A percentile compares a stretch with the other conserved stretches of the same genome.
phyloP scores from a whole-genome alignment of 2,888 invertebrate species.

The Resseliella maxima region DNA sequence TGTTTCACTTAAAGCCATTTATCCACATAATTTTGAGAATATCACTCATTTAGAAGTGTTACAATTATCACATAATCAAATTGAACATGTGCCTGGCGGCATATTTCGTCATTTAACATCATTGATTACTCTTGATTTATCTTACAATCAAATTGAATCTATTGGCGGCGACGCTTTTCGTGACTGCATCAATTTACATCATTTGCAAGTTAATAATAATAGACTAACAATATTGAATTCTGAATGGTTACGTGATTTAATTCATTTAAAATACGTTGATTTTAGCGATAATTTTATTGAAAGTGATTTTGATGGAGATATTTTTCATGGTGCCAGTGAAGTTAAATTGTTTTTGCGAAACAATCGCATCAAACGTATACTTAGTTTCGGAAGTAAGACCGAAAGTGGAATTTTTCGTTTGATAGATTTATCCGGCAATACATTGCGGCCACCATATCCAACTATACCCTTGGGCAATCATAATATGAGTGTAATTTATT shows the following conservation, averaged over 20 bases:
- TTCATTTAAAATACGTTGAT: not conserved
- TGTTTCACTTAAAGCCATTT: conserved; percentile 9
- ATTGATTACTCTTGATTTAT: conserved; percentile 13
- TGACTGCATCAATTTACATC: not conserved
- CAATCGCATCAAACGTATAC: conserved; percentile 16
- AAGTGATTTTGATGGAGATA: conserved; percentile 54
- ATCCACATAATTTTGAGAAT: conserved; percentile 49
- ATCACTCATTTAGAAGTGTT: conserved; percentile 18
- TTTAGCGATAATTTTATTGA: conserved; percentile 38
- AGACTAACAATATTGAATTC: not conserved
- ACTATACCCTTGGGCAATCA: conserved; percentile 10
- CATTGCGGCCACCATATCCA: conserved; percentile 40
- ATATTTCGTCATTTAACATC: not conserved
- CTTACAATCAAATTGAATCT: not conserved
- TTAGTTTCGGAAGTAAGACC: not conserved
- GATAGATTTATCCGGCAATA: conserved; percentile 41
- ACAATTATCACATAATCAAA: not conserved
- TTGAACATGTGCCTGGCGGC: conserved; percentile 11
- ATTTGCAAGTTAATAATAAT: conserved; percentile 12
- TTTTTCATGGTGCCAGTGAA: conserved; percentile 45
- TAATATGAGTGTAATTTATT: conserved; percentile 48
- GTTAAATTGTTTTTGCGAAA: conserved; percentile 25
- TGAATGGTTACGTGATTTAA: conserved; percentile 7
- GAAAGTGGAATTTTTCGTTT: conserved; percentile 9
- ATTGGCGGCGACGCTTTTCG: conserved; percentile 6